Conservation (phyloP, 2,113 vertebrate species). For the Oceanodroma tethys region DNA sequence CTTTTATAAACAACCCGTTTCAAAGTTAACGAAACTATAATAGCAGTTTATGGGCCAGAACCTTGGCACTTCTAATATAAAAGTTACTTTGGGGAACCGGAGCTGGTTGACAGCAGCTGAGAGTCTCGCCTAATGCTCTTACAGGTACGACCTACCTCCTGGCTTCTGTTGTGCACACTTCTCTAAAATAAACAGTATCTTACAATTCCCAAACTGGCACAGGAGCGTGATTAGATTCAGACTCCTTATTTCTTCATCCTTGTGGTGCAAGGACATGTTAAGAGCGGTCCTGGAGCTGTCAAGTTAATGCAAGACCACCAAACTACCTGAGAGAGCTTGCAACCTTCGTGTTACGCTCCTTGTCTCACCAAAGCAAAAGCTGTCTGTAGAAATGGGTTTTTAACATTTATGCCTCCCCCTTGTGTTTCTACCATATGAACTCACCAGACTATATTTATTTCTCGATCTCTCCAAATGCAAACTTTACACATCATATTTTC, state of each 20-base stretch:
- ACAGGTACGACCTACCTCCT: neutral
- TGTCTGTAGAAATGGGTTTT: neutral
- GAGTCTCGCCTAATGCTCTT: neutral
- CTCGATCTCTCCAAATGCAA: neutral
- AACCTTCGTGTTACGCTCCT: accelerated
- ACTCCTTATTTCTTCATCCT: neutral
- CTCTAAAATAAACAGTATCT: neutral
- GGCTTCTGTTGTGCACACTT: neutral
- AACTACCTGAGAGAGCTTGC: neutral
- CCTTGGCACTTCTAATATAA: neutral
- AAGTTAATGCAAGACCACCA: neutral
- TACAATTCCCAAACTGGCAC: neutral
- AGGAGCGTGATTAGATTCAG: neutral
- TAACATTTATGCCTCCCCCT: conserved; percentile 35
- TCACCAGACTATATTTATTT: neutral
- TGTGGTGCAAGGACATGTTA: neutral
- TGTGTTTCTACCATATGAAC: neutral
- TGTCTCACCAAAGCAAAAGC: neutral
- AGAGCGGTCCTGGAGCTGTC: neutral
- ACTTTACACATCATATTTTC: neutral
- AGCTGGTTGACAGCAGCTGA: neutral
- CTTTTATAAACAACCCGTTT: neutral
- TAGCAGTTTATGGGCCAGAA: neutral
- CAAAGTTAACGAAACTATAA: neutral
- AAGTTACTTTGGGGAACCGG: neutral